Conservation (phyloP, 1,140 invertebrate species). For the Drosophila sulfurigaster region DNA sequence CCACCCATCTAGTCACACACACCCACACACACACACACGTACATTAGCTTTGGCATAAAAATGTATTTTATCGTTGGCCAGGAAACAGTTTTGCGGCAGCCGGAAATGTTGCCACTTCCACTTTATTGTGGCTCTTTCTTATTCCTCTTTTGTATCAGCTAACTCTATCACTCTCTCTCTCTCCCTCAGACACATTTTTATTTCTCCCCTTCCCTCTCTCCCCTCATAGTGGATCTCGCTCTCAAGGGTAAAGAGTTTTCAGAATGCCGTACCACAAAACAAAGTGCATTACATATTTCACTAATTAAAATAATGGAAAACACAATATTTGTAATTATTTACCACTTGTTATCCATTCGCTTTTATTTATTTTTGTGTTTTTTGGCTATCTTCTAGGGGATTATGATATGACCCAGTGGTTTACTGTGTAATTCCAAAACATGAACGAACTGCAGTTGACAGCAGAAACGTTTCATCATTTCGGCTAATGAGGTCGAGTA, state of each 20-base stretch:
- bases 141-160: constrained; percentile 50
- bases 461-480: constrained; percentile 39
- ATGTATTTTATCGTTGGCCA: constrained; percentile 83
- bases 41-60: constrained; percentile 78
- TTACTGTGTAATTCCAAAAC: constrained; percentile 39
- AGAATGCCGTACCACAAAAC: constrained; percentile 29
- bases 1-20: constrained; percentile 15
- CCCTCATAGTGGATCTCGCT: background rate
- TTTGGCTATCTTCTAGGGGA: constrained; percentile 9
- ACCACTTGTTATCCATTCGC: constrained; percentile 12
- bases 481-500: constrained; percentile 38
- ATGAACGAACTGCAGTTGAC: constrained; percentile 27
- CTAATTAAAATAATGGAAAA: constrained; percentile 81
- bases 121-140: constrained; percentile 52
- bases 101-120: constrained; percentile 79
- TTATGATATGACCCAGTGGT: constrained; percentile 48
- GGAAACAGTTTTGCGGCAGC: constrained; percentile 81
- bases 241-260: constrained; percentile 47
- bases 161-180: constrained; percentile 27
- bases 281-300: constrained; percentile 77
- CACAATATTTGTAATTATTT: constrained; percentile 71
- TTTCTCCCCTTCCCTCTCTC: constrained; percentile 2
- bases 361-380: constrained; percentile 3
- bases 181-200: constrained; percentile 17
- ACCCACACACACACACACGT: constrained; percentile 32